Evolutionary conservation across 2,797 vertebrate genomes (phyloP), one percentile per base, ranked within the genome.

Genomic region (Protosalanx chinensis): DNA sequence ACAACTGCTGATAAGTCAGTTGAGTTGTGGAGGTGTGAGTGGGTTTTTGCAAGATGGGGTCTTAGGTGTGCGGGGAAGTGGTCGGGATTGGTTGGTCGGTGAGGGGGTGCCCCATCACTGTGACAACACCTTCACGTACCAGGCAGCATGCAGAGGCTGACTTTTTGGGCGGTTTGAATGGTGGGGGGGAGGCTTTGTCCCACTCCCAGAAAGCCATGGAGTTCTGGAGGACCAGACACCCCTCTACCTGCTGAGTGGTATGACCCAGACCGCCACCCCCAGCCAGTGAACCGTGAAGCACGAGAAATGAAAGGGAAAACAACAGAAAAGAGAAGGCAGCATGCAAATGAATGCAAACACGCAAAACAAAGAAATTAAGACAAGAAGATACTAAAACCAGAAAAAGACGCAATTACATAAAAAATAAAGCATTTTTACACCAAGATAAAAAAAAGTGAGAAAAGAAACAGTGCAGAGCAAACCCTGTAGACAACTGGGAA

Each of bases 181-280:
- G 93, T 76, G 90, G 93, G 90, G 92, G 89, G 79, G 88, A 90
- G 58, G 91, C 91, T 90, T 94, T 93, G 88, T 96, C 94, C 95
- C 95, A 96, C 91, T 97, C 95, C 95, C 95, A 96, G 91, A 97
- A 96, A 77, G 93, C 93, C 94, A 96, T 93, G 87, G 93, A 95
- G 90, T 96, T 96, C 92, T 95, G 94, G 86, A 90, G 90, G 86
- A 94, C 87, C 91, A 93, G 87, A 92, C 92, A 91, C 86, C 92
- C 93, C 93, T 93, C 83, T 68, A 91, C 91, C 86, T 94, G 93
- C 93, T 94, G 88, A 84, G 89, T 79, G 68, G 84, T 67, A 81
- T 71, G 46, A 76, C 74, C 79, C 78, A 67, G 70, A 41, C 72
- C 71, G 64, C 77, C 53, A 5, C 64, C 37, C 76, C 49, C 77